Evolutionary conservation across 2,113 vertebrate species (phyloP), one percentile per base, ranked within the genome.

Genomic region (Notarius quadriscutis): DNA sequence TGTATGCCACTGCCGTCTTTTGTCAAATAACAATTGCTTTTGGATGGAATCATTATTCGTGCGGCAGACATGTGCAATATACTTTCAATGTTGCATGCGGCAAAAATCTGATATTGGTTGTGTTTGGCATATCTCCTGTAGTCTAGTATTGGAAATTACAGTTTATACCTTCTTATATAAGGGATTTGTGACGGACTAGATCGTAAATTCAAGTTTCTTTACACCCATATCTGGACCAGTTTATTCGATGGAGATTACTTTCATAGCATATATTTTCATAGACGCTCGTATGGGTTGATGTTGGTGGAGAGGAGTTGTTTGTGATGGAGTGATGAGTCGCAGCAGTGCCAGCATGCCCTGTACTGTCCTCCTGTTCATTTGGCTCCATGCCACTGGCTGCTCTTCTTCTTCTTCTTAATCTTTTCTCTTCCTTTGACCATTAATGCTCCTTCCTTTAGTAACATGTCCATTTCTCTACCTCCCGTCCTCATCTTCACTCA

Each of bases 371-470:
- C 41, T 75, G 72, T 69, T 34, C 51, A 8, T 72, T 79, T 48
- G 62, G 48, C 74, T 78, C 25, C 74, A 51, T 14, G 48, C 74
- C 48, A 22, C n/a, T 51, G 12, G 22, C 12, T 77, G 74, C 34
- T 4, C 41, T 34, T 34, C 34, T 34, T 34, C 34, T 57, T 10
- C 55, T 14, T 25, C 60, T 60, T 62, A 4, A 72, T 78, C 55
- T 34, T 25, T 74, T 58, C 63, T 74, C 10, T 53, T 74, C 15
- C 53, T 8, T 86, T 63, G 7, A n/a, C 12, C 3, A 7, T 77
- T 71, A 27, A 50, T 53, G 30, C 58, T 62, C 27, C 62, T 60
- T 57, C n/a, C 77, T 67, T 86, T 62, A 60, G 65, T 89, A 86
- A 86, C 85, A 74, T 83, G 84, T n/a, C 25, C 0, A 12, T 86